phyloP scores from a whole-genome alignment of 2,888 invertebrate genomes.

The Chaetogeoica ovagalla region DNA sequence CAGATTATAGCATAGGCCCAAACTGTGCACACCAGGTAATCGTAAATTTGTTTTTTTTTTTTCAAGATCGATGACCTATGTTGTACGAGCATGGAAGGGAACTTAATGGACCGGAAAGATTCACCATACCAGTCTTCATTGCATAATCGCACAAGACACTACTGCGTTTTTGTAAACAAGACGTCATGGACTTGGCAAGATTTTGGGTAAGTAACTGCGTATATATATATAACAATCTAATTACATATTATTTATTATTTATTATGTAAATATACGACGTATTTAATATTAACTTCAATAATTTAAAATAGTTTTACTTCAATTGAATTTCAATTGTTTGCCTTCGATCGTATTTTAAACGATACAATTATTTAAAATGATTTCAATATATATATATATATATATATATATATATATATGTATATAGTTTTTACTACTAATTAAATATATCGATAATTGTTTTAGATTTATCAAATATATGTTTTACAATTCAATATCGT shows the following conservation, averaged over 20 bases:
- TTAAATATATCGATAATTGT: too few species aligned
- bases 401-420: too few species aligned
- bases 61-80: conserved; percentile 46
- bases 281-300: too few species aligned
- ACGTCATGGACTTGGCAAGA: conserved; percentile 10
- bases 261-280: too few species aligned
- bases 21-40: conserved; percentile 27
- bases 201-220: conserved; percentile 32
- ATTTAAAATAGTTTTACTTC: too few species aligned
- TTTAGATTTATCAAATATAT: too few species aligned
- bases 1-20: conserved; percentile 33
- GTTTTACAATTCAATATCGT: too few species aligned
- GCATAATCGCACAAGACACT: conserved; percentile 44
- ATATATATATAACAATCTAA: background rate
- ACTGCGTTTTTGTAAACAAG: conserved; percentile 30
- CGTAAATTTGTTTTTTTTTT: conserved; percentile 22
- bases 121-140: conserved; percentile 45
- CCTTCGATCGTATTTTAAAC: too few species aligned
- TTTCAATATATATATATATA: too few species aligned
- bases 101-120: conserved; percentile 23
- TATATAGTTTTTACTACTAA: too few species aligned
- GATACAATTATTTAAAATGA: too few species aligned
- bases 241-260: background rate
- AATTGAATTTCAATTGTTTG: too few species aligned
- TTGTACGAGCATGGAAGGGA: conserved; percentile 37